Evolutionary conservation across 2,888 invertebrate species (phyloP), one percentile per base, ranked within the genome.

Genomic region (Isotomurus palustris): DNA sequence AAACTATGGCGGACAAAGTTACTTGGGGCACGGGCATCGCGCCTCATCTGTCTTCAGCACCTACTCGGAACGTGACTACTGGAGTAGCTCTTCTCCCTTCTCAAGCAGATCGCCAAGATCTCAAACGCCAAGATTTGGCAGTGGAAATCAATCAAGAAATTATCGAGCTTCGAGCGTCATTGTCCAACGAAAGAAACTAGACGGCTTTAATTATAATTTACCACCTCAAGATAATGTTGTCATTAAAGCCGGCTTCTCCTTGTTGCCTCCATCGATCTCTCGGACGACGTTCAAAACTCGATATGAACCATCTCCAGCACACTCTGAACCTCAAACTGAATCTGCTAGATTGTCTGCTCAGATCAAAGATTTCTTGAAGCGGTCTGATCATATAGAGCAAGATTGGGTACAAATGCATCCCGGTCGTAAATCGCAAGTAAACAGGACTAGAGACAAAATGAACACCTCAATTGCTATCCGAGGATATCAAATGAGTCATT

Each of bases 331-430:
- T 35, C 80, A 83, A 47, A 90, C 89, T 0, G 85, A 87, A 2
- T 89, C 89, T 0, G 86, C 85, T 58, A 84, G 84, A 68, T 77
- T 91, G 19, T 83, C 84, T 28, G 81, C 80, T 32, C 87, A 87
- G 76, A 91, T 91, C 53, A 83, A 86, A 54, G 85, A 84, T 72
- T 91, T 91, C 72, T 77, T 91, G 29, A 83, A 83, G 72, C 81
- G 87, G 63, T 91, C 91, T 2, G 91, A 91, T 76, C 91, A 91
- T 75, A 84, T 91, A 1, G 88, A 88, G 83, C 88, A 91, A 72
- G 89, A 91, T 73, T 91, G 91, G 91, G 80, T 83, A 56, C 80
- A 72, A 36, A 71, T 86, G 49, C 87, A 88, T 0, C 82, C 83
- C 53, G 64, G 64, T 8, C 61, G 64, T 40, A 65, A 54, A 41